A percentile compares a stretch with the other conserved stretches of the same genome.
Conservation (phyloP, 2,797 vertebrate genomes). For the Cheirogaleus major region DNA sequence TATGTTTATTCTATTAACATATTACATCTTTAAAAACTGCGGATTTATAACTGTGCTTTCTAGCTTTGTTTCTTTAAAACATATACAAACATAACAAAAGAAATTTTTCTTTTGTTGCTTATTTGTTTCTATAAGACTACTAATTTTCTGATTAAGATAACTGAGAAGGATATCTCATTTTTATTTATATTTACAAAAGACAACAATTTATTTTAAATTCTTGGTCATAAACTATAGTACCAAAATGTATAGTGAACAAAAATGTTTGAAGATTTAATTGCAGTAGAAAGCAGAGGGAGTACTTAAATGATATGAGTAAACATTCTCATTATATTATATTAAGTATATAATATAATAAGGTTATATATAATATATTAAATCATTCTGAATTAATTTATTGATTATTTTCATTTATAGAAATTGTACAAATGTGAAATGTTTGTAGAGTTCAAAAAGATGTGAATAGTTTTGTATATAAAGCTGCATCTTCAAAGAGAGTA, state of each 20-base stretch:
- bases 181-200: neutral
- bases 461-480: neutral
- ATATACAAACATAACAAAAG: no score
- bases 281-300: neutral
- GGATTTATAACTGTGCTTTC: neutral
- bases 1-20: conserved; percentile 8
- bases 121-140: conserved; percentile 3
- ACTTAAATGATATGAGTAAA: neutral
- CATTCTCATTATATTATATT: neutral
- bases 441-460: conserved; percentile 19
- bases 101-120: neutral
- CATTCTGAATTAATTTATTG: conserved; percentile 19
- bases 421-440: neutral
- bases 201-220: neutral
- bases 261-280: neutral
- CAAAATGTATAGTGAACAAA: neutral
- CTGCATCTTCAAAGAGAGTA: neutral
- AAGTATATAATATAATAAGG: neutral
- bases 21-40: neutral
- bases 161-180: neutral
- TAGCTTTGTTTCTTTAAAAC: neutral
- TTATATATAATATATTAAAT: neutral
- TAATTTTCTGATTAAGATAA: neutral
- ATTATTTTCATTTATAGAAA: conserved; percentile 37
- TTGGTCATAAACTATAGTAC: neutral